These are phyloP conservation scores for Manacus vitellinus DNA, from an alignment of 2,113 vertebrate genomes.

Conservation along the genomic window DNA sequence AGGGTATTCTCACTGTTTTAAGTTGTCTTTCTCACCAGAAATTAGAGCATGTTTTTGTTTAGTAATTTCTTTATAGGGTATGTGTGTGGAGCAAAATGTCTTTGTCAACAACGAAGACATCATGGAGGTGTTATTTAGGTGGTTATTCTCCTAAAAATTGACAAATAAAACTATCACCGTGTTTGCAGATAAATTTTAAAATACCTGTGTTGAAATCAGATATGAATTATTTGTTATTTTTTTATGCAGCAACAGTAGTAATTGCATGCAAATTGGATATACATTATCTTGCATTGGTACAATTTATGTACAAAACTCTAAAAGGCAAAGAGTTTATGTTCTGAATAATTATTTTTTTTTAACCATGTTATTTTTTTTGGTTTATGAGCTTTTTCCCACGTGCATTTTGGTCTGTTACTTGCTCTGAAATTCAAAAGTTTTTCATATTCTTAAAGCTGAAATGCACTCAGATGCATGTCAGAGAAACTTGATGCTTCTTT, in stretches of 20 bases:
- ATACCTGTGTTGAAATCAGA: neutral
- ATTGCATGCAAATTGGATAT: neutral
- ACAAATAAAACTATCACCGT: neutral
- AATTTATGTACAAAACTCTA: neutral
- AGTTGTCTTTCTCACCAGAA: neutral
- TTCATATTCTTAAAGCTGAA: neutral
- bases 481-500: neutral
- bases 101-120: neutral
- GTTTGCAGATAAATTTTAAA: neutral
- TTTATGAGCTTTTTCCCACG: neutral
- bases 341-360: neutral
- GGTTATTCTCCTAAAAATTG: neutral
- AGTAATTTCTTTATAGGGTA: neutral
- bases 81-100: neutral
- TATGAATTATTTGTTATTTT: neutral
- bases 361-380: neutral
- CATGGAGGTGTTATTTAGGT: neutral
- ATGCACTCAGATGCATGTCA: neutral
- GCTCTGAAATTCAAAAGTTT: neutral
- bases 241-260: neutral
- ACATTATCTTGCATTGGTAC: neutral
- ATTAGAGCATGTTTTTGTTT: neutral
- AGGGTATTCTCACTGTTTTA: neutral
- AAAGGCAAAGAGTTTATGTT: neutral
- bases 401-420: neutral